Evolutionary conservation across 2,888 invertebrate species (phyloP), one percentile per base, ranked within the genome.

Genomic region (Schizotus pectinicornis): DNA sequence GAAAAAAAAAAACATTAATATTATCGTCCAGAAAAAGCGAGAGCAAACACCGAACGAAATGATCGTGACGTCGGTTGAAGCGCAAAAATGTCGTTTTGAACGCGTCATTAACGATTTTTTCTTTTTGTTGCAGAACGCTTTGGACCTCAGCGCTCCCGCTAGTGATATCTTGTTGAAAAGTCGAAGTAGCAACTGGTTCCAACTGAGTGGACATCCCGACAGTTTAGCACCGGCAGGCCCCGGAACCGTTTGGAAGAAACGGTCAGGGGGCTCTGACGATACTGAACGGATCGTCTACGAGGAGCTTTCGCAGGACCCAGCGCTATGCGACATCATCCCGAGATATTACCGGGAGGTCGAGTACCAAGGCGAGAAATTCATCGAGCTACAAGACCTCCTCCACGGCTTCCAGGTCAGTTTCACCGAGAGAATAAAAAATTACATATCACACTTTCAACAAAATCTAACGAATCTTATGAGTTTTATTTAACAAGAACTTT

Each of bases 371-470:
- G 90, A 92, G 72, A 85, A 86, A 65, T 98, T 95, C 80, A 95
- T 98, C 73, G 97, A 98, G 80, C 87, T 98, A 62, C 95, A 98
- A 81, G 96, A 98, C 79, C 84, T 98, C 12, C 82, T 97, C 14
- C 90, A 93, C 71, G 92, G 93, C 55, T 98, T 97, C 80, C 84
- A 85, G 70, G 79, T 79, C 67, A 64, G 49, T 22, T 22, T n/a
- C n/a, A n/a, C n/a, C n/a, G n/a, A n/a, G n/a, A n/a, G n/a, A n/a
- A n/a, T n/a, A n/a, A n/a, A n/a, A n/a, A n/a, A n/a, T n/a, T n/a
- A n/a, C n/a, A 38, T 7, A 38, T 38, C 11, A 38, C 11, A 14
- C 37, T n/a, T n/a, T n/a, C n/a, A n/a, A n/a, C n/a, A n/a, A n/a
- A n/a, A n/a, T n/a, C n/a, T n/a, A n/a, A n/a, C n/a, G n/a, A n/a